phyloP scores from a whole-genome alignment of 2,113 vertebrate species.

The Atrichornis clamosus region DNA sequence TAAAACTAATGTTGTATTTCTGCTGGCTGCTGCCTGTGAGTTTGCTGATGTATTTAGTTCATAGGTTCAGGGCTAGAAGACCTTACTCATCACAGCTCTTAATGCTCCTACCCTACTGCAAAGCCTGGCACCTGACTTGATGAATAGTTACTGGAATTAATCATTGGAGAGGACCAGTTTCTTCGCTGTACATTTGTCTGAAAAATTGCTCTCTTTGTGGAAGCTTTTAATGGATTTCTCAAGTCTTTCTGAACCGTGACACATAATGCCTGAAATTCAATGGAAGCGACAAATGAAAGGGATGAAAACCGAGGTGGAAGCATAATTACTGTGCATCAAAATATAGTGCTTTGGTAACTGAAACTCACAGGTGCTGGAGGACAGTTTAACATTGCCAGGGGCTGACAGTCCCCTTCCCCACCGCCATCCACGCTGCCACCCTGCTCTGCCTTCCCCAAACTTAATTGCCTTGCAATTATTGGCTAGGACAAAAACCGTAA shows the following conservation, averaged over 20 bases:
- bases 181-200: slow-evolving; percentile 25
- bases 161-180: slow-evolving; percentile 13
- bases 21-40: not conserved
- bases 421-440: not conserved
- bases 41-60: slow-evolving; percentile 54
- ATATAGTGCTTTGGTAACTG: slow-evolving; percentile 21
- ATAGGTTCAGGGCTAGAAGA: slow-evolving; percentile 35
- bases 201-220: slow-evolving; percentile 49
- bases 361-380: not conserved
- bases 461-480: slow-evolving; percentile 3
- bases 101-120: slow-evolving; percentile 4
- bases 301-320: slow-evolving; percentile 2
- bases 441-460: not conserved
- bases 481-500: not conserved
- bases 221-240: slow-evolving; percentile 52
- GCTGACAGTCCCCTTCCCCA: not conserved
- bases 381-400: not conserved
- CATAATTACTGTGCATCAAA: not conserved
- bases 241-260: slow-evolving; percentile 20
- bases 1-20: slow-evolving; percentile 55
- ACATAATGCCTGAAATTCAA: slow-evolving; percentile 29
- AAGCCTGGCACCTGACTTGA: slow-evolving; percentile 32
- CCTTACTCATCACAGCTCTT: slow-evolving; percentile 50
- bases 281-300: not conserved
- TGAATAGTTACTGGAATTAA: slow-evolving; percentile 52